Evolutionary conservation across 2,888 invertebrate species (phyloP).

Genomic region (Epirrhoe alternata): DNA sequence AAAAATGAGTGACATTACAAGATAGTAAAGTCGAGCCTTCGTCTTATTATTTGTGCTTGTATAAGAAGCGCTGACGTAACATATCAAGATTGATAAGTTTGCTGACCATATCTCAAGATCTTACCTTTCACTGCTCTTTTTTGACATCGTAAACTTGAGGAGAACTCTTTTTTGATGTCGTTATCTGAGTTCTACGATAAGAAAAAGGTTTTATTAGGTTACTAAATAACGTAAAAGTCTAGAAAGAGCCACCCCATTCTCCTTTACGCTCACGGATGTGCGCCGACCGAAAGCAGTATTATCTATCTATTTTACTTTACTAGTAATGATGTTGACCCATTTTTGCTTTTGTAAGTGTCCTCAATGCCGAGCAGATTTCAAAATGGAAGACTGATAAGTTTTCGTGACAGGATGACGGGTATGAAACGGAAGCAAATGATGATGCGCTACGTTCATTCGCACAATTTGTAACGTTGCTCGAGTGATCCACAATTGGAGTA

Average conservation of each 20-base stretch:
- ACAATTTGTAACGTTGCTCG: slow-evolving; percentile 54
- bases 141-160: slow-evolving; percentile 3
- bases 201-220: slow-evolving; percentile 28
- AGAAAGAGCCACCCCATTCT: slow-evolving; percentile 11
- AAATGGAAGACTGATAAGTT: slow-evolving; percentile 13
- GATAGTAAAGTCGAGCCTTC: slow-evolving; percentile 62
- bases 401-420: slow-evolving; percentile 31
- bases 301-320: slow-evolving; percentile 2
- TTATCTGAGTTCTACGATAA: slow-evolving; percentile 25
- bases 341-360: slow-evolving; percentile 4
- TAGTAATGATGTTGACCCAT: slow-evolving; percentile 6
- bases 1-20: slow-evolving; percentile 48
- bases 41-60: slow-evolving; percentile 55
- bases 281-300: slow-evolving; percentile 3
- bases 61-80: slow-evolving; percentile 49
- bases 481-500: slow-evolving; percentile 63
- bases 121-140: not conserved
- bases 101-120: slow-evolving; percentile 35
- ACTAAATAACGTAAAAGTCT: slow-evolving; percentile 19
- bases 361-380: slow-evolving; percentile 13
- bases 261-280: slow-evolving; percentile 13
- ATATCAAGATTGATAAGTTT: slow-evolving; percentile 49
- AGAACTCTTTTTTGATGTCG: slow-evolving; percentile 13
- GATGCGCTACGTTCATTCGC: slow-evolving; percentile 47
- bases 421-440: slow-evolving; percentile 39